Evolutionary conservation across 1,140 invertebrate species (phyloP).

Genomic region (Bombus confusus): DNA sequence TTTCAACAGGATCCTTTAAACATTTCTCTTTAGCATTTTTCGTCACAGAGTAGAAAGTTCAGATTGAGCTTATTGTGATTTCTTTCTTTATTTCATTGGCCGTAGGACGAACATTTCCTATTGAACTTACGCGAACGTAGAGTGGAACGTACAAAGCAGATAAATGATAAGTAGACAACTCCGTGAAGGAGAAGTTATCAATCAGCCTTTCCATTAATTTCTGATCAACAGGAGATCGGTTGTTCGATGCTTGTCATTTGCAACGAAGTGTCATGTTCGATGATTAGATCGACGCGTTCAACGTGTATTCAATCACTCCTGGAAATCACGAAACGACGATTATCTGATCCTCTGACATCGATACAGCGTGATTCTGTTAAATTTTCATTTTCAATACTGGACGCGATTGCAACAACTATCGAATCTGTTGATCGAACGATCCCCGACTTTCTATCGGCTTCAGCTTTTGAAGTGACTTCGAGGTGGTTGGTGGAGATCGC

Average conservation of each 20-base stretch:
- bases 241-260: background rate
- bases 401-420: background rate
- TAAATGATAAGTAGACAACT: too few species aligned
- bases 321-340: conserved; percentile 9
- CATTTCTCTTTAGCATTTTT: background rate
- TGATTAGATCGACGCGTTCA: background rate
- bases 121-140: background rate
- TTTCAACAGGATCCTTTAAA: background rate
- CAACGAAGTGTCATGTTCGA: background rate
- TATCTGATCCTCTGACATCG: background rate
- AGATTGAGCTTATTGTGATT: background rate
- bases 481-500: background rate
- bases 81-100: background rate
- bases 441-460: background rate
- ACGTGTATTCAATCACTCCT: background rate
- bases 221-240: background rate
- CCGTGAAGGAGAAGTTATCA: background rate
- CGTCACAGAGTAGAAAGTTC: background rate
- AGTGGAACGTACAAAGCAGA: too few species aligned
- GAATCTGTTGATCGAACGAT: conserved; percentile 3
- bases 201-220: background rate
- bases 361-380: background rate
- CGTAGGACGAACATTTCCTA: background rate
- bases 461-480: background rate
- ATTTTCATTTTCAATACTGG: conserved; percentile 3